Evolutionary conservation across 2,888 invertebrate genomes (phyloP).

Genomic region (Xanthostigma xanthostigma): DNA sequence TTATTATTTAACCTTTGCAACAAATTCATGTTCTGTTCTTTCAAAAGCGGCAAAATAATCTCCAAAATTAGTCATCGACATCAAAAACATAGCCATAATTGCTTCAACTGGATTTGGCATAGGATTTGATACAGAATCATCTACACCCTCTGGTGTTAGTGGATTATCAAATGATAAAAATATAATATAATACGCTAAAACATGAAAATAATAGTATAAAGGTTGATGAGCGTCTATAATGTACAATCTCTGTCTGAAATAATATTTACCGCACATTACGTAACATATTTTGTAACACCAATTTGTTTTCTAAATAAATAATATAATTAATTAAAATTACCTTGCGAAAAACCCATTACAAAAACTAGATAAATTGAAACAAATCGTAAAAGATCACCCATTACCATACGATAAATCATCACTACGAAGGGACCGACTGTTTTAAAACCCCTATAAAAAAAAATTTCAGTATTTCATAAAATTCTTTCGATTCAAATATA

Average conservation of each 20-base stretch:
- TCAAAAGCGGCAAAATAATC: conserved; percentile 87
- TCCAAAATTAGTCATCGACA: conserved; percentile 94
- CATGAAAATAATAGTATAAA: conserved; percentile 7
- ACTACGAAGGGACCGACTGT: conserved; percentile 99
- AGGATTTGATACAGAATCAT: conserved; percentile 69
- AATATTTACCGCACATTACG: no score
- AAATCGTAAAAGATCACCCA: conserved; percentile 89
- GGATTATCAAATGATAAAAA: conserved; percentile 79
- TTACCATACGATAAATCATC: conserved; percentile 98
- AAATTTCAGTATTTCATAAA: not conserved
- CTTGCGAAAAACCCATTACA: conserved; percentile 94
- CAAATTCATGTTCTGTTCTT: conserved; percentile 72
- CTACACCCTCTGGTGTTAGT: conserved; percentile 65
- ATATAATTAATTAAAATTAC: conserved; percentile 28
- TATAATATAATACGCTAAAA: conserved; percentile 76
- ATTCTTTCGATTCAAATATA: not conserved
- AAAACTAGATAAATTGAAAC: conserved; percentile 94
- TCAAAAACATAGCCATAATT: conserved; percentile 94
- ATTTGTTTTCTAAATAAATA: no score
- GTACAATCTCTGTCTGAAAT: no score
- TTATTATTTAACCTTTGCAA: conserved; percentile 51
- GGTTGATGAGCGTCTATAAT: no score
- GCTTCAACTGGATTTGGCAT: conserved; percentile 89
- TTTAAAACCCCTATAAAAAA: conserved; percentile 72
- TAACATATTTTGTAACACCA: no score